phyloP scores from a whole-genome alignment of 2,888 invertebrate genomes.

The Ophraella communa region DNA sequence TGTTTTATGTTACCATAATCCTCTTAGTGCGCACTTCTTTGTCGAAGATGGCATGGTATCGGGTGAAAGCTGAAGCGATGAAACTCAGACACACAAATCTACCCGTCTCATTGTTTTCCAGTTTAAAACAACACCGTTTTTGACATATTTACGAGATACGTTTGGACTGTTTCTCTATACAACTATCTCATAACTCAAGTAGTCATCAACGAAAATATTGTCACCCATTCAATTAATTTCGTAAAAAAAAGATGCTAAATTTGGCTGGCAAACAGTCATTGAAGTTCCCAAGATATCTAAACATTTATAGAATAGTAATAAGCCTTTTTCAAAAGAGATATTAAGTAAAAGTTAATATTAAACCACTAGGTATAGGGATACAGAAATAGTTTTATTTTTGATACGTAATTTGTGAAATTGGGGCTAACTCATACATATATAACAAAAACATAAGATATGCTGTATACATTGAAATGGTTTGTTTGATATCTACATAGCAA shows the following conservation, averaged over 20 bases:
- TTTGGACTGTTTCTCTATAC: constrained; percentile 47
- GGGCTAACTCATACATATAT: too few relatives aligned
- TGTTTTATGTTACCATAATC: neutral
- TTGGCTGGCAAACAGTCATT: neutral
- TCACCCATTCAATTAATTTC: constrained; percentile 49
- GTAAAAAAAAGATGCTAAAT: neutral
- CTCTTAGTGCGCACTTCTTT: constrained; percentile 19
- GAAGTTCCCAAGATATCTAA: too few relatives aligned
- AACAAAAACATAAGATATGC: too few relatives aligned
- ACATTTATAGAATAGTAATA: too few relatives aligned
- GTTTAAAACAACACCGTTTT: constrained; percentile 60
- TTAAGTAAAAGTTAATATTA: too few relatives aligned
- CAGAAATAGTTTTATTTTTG: too few relatives aligned
- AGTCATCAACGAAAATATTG: constrained; percentile 51
- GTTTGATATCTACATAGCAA: too few relatives aligned
- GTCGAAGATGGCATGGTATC: constrained; percentile 42
- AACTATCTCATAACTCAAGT: constrained; percentile 47
- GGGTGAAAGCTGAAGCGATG: constrained; percentile 58
- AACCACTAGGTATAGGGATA: too few relatives aligned
- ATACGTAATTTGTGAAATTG: too few relatives aligned
- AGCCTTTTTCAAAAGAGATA: too few relatives aligned
- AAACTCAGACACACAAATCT: constrained; percentile 59
- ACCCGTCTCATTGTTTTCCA: constrained; percentile 59
- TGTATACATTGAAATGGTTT: too few relatives aligned
- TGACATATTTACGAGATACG: constrained; percentile 59